These are phyloP conservation scores for Himalopsyche anomala DNA, from an alignment of 2,888 invertebrate genomes.

Conservation along the genomic window DNA sequence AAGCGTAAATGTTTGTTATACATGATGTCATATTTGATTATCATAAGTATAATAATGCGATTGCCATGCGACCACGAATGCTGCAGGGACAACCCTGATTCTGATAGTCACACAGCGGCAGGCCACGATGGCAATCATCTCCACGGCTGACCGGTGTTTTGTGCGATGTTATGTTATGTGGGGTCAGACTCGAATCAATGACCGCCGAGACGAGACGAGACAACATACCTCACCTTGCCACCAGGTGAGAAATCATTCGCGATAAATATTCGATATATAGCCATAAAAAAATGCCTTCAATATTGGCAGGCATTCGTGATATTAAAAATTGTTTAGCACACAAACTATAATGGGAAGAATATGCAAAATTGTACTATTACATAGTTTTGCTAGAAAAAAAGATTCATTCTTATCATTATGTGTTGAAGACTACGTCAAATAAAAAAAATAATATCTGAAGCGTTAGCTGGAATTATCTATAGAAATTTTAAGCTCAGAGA, in stretches of 20 bases:
- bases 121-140: slow-evolving; percentile 36
- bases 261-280: background rate
- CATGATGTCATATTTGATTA: too few species aligned
- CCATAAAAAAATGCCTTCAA: background rate
- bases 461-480: too few species aligned
- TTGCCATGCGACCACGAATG: background rate
- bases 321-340: too few species aligned
- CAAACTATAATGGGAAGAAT: too few species aligned
- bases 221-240: slow-evolving; percentile 28
- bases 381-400: too few species aligned
- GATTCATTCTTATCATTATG: too few species aligned
- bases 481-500: too few species aligned
- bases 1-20: too few species aligned
- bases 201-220: slow-evolving; percentile 20
- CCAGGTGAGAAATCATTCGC: slow-evolving; percentile 32
- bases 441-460: too few species aligned
- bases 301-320: background rate
- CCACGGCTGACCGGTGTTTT: slow-evolving; percentile 35
- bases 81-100: background rate
- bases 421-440: too few species aligned
- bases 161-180: slow-evolving; percentile 43
- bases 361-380: too few species aligned
- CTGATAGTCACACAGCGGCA: background rate
- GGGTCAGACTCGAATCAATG: slow-evolving; percentile 42
- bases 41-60: background rate